Percentiles rank a stretch among this genome's conserved stretches.
These are phyloP conservation scores for Eucera pruinosa DNA, from an alignment of 2,888 invertebrate genomes.

Conservation along the genomic window DNA sequence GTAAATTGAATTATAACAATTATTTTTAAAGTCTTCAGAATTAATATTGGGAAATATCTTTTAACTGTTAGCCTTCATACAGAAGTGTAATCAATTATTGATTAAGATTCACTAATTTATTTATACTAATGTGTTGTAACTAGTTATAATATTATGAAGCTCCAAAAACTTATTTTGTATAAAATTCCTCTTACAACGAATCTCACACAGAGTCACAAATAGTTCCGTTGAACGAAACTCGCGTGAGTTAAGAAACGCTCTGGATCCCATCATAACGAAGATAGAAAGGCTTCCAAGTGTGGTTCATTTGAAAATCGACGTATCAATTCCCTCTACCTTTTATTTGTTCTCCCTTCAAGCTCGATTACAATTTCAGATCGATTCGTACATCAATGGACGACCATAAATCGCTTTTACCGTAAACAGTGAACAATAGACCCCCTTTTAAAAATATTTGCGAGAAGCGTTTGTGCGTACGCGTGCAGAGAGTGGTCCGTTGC, in stretches of 20 bases:
- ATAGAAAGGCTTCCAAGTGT: slow-evolving; percentile 23
- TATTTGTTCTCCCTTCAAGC: not conserved
- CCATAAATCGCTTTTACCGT: slow-evolving; percentile 45
- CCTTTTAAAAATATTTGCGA: slow-evolving; percentile 31
- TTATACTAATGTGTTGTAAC: no score
- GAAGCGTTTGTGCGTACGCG: not conserved
- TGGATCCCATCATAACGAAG: slow-evolving; percentile 24
- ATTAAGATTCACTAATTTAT: no score
- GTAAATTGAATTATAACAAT: no score
- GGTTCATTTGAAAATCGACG: not conserved
- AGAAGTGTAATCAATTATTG: no score
- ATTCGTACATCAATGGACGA: slow-evolving; percentile 32
- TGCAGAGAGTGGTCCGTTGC: slow-evolving; percentile 4
- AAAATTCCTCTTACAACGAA: no score
- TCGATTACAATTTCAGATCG: slow-evolving; percentile 48
- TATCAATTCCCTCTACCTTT: not conserved
- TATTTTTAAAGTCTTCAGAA: no score
- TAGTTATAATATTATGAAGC: no score
- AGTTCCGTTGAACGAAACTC: slow-evolving; percentile 1
- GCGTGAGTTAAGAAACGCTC: slow-evolving; percentile 16
- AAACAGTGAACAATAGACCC: slow-evolving; percentile 41
- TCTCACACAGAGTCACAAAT: no score
- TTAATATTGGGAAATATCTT: no score
- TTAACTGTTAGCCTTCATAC: no score
- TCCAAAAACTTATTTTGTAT: no score